Evolutionary conservation across 1,140 invertebrate genomes (phyloP).

Genomic region (Vanessa tameamea): DNA sequence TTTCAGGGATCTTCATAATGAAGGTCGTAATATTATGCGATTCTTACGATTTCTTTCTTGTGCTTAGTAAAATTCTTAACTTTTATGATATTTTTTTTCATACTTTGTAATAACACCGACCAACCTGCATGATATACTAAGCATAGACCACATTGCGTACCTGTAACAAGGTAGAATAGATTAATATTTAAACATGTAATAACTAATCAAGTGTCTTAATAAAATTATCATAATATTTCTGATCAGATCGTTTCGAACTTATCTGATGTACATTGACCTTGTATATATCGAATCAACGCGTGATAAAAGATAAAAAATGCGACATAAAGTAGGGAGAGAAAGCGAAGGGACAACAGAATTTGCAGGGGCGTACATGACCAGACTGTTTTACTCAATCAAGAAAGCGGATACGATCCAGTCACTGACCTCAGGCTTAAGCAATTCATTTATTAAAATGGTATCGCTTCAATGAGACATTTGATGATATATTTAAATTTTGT

Average conservation of each 20-base stretch:
- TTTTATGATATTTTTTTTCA: conserved; percentile 34
- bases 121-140: conserved; percentile 52
- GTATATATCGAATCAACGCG: conserved; percentile 10
- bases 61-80: conserved; percentile 22
- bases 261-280: conserved; percentile 14
- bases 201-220: too few species aligned
- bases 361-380: conserved; percentile 29
- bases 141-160: conserved; percentile 36
- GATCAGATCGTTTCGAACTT: not conserved
- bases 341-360: conserved; percentile 33
- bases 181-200: not conserved
- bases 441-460: conserved; percentile 1
- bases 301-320: conserved; percentile 21
- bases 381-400: conserved; percentile 63
- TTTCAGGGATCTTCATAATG: conserved; percentile 62
- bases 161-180: conserved; percentile 54
- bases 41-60: conserved; percentile 50
- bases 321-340: conserved; percentile 38
- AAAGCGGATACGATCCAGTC: conserved; percentile 54
- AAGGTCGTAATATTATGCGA: conserved; percentile 33
- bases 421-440: conserved; percentile 42
- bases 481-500: not conserved
- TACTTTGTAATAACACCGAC: conserved; percentile 25
- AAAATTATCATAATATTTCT: too few species aligned
- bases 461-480: conserved; percentile 14